phyloP scores from a whole-genome alignment of 1,140 invertebrate genomes.

The Cydia pomonella region DNA sequence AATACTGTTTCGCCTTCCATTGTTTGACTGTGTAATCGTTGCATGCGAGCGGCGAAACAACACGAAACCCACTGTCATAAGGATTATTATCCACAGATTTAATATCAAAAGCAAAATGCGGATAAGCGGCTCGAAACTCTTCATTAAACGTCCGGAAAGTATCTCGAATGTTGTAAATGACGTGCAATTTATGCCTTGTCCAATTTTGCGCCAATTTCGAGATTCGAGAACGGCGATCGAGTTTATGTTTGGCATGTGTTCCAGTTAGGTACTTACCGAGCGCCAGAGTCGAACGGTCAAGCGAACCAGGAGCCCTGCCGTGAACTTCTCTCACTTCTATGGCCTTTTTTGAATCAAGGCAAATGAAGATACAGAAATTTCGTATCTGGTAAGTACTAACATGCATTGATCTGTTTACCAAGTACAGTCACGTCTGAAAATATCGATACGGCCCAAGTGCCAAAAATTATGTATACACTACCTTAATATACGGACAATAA shows the following conservation, averaged over 20 bases:
- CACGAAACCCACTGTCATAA: constrained; percentile 35
- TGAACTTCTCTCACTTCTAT: too few species aligned
- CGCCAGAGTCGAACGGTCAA: neutral
- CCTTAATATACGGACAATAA: too few species aligned
- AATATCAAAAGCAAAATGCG: constrained; percentile 40
- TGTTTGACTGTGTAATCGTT: neutral
- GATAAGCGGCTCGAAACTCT: constrained; percentile 43
- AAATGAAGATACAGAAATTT: too few species aligned
- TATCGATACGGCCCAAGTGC: too few species aligned
- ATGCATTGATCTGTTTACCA: too few species aligned
- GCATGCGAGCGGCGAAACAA: constrained; percentile 20
- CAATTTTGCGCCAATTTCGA: constrained; percentile 70
- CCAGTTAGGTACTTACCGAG: neutral
- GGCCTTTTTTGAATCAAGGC: too few species aligned
- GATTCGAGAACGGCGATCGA: constrained; percentile 34
- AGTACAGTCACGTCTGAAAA: too few species aligned
- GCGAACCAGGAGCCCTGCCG: neutral
- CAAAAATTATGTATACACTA: too few species aligned
- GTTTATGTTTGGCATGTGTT: constrained; percentile 11
- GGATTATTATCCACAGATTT: constrained; percentile 45
- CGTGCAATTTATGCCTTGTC: constrained; percentile 61
- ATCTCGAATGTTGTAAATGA: constrained; percentile 53
- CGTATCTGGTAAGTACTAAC: too few species aligned
- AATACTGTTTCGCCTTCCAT: neutral
- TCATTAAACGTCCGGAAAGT: constrained; percentile 37